phyloP scores from a whole-genome alignment of 1,140 invertebrate genomes.

The Papilio machaon region DNA sequence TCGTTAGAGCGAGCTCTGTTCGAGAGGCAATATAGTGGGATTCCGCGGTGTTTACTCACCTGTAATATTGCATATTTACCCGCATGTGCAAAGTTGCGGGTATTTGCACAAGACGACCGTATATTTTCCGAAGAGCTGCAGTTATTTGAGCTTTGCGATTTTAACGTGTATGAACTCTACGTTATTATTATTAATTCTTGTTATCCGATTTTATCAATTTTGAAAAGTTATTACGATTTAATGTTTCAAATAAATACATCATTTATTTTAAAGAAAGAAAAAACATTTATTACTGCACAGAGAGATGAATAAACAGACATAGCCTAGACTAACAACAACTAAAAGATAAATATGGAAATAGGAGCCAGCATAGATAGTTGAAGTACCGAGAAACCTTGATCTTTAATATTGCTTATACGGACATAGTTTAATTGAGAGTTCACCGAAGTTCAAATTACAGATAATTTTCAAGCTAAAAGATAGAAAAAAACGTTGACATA shows the following conservation, averaged over 20 bases:
- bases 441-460: background rate
- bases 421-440: no score
- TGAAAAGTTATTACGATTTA: background rate
- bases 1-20: slow-evolving; percentile 14
- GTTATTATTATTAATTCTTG: background rate
- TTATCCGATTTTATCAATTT: background rate
- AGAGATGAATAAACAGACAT: no score
- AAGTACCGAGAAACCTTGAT: no score
- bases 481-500: background rate
- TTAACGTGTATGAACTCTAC: background rate
- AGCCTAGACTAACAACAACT: no score
- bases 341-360: no score
- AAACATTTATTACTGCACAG: no score
- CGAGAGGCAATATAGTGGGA: slow-evolving; percentile 31
- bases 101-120: slow-evolving; percentile 30
- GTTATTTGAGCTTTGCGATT: slow-evolving; percentile 19
- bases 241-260: background rate
- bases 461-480: no score
- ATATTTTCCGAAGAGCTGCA: slow-evolving; percentile 7
- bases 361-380: no score
- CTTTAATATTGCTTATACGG: no score
- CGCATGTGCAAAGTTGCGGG: slow-evolving; percentile 28
- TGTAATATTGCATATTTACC: slow-evolving; percentile 38
- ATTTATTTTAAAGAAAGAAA: background rate
- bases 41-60: slow-evolving; percentile 34